phyloP scores from a whole-genome alignment of 1,140 invertebrate genomes.

The Hycleus phaleratus region DNA sequence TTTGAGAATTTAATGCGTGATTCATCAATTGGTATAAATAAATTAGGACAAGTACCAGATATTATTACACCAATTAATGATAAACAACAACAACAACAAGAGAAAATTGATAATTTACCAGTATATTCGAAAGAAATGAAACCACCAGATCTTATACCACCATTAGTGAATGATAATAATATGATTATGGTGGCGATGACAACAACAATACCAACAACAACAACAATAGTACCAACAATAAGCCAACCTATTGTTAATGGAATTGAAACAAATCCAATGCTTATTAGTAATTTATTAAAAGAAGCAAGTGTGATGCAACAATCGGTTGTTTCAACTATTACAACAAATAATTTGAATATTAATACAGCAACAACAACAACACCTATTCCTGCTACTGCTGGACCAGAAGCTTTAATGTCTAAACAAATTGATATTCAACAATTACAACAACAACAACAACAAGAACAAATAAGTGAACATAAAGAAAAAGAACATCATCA shows the following conservation, averaged over 20 bases:
- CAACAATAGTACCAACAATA: neutral
- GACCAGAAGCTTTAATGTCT: neutral
- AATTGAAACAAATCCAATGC: conserved; percentile 36
- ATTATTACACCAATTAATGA: conserved; percentile 25
- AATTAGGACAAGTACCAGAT: conserved; percentile 27
- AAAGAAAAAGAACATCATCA: conserved; percentile 44
- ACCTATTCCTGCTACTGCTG: neutral
- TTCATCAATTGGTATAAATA: conserved; percentile 33
- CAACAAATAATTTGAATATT: neutral
- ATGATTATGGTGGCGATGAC: neutral
- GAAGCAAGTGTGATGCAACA: conserved; percentile 30
- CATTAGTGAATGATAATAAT: conserved; percentile 30
- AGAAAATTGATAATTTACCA: neutral
- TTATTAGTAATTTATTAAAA: conserved; percentile 38
- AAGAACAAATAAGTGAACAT: conserved; percentile 18
- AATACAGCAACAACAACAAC: neutral
- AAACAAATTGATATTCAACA: neutral
- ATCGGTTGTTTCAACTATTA: neutral
- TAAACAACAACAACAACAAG: conserved; percentile 11
- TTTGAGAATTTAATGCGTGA: conserved; percentile 40
- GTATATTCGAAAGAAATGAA: conserved; percentile 36
- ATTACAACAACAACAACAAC: neutral
- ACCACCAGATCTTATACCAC: conserved; percentile 37
- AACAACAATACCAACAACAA: neutral
- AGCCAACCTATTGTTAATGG: conserved; percentile 31